Base-by-base conservation (phyloP, 2,888 invertebrate species). In the Leuctra nigra region DNA sequence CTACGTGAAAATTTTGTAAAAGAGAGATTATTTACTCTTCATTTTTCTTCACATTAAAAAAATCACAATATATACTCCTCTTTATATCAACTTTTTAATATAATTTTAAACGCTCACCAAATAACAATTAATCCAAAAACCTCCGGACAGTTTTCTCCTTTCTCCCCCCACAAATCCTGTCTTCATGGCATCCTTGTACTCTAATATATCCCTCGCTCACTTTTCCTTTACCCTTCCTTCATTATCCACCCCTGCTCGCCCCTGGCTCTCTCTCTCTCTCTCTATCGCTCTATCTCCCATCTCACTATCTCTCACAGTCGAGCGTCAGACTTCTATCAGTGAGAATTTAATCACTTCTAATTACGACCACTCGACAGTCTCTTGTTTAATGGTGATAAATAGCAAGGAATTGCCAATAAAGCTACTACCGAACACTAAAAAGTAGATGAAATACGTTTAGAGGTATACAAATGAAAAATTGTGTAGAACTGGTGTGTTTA, bases 331-430 rank as follows among this genome's bases (percentile, higher is more conserved):
- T n/a, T 24, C 16, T 46, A 22, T 14, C 36, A 47, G 54, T 56
- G 56, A 59, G 59, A 53, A 59, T 59, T 56, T 59, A 59, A 59
- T 59, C 59, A 56, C 53, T 52, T 48, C 59, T 59, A 59, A 59
- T 59, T 59, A 48, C 59, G 39, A 24, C 38, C 59, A 46, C 56
- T 59, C 59, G 55, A 59, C 59, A 57, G 57, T 55, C 41, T 47
- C 53, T 56, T 56, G 55, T 56, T 55, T 56, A 59, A 59, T 59
- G 53, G 53, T 59, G 59, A 59, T 59, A 56, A 59, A 59, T 59
- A 55, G 59, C 53, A 56, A 53, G 4, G 35, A 16, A 44, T 44
- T 44, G 20, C 44, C 44, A 23, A 44, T 44, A 44, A 29, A 29
- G 7, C 29, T 11, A 29, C 6, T 29, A 7, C 6, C 11, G 29